These are phyloP conservation scores for Odontomachus brunneus DNA, from an alignment of 1,140 invertebrate genomes.

Conservation along the genomic window DNA sequence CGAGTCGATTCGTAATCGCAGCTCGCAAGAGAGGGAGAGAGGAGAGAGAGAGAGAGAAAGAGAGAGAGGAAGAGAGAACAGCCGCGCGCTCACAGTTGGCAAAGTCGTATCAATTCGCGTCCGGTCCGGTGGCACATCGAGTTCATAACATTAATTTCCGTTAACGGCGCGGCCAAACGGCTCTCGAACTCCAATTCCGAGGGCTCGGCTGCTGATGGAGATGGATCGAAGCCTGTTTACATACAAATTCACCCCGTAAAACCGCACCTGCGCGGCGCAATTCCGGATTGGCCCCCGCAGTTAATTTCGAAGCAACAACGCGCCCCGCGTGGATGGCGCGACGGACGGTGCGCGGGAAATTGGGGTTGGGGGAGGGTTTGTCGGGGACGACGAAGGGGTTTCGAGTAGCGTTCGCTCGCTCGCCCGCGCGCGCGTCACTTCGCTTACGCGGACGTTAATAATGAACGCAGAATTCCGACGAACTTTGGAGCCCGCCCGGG, in stretches of 20 bases:
- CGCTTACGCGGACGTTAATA: constrained; percentile 39
- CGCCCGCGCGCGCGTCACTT: constrained; percentile 4
- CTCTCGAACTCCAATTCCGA: constrained; percentile 61
- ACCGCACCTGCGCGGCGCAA: constrained; percentile 70
- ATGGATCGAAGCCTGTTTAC: constrained; percentile 75
- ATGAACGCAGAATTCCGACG: constrained; percentile 52
- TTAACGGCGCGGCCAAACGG: constrained; percentile 59
- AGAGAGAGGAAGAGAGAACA: no score
- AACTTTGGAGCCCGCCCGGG: constrained; percentile 44
- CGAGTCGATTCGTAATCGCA: no score
- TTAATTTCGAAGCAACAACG: constrained; percentile 70
- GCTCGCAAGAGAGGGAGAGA: no score
- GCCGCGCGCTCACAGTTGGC: constrained; percentile 45
- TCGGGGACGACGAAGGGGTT: no score
- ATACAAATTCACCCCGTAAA: constrained; percentile 74
- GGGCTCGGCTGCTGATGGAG: constrained; percentile 46
- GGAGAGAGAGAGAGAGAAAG: no score
- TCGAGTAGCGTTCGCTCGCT: background rate
- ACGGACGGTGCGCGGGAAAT: no score
- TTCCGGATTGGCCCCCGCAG: constrained; percentile 47
- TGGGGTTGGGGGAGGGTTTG: no score
- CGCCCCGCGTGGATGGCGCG: background rate
- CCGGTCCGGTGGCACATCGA: constrained; percentile 25
- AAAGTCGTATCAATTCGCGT: constrained; percentile 57
- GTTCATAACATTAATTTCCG: constrained; percentile 72